A percentile compares a stretch with the other conserved stretches of the same genome.
Conservation (phyloP, 2,797 vertebrate genomes). For the Galaxias olidus region DNA sequence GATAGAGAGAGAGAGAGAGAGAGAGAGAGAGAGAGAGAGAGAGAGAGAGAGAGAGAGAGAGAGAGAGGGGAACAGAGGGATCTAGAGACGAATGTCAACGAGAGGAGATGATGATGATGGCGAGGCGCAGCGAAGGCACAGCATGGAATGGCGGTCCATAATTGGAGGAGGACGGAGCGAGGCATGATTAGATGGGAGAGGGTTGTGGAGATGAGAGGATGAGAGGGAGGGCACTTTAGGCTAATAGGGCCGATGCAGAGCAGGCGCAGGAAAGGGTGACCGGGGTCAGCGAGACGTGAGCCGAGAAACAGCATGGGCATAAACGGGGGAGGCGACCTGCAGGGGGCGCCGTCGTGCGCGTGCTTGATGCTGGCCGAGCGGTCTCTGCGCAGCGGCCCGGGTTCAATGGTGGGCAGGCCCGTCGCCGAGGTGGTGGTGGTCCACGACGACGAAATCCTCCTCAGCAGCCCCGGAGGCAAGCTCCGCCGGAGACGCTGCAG, state of each 20-base stretch:
- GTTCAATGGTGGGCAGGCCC: constrained; percentile 92
- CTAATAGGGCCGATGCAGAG: too few relatives aligned
- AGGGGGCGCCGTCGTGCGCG: constrained; percentile 75
- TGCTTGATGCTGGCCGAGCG: constrained; percentile 91
- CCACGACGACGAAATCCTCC: constrained; percentile 95
- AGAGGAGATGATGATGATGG: neutral
- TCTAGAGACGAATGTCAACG: neutral
- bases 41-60: neutral
- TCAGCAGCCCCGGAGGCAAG: constrained; percentile 87
- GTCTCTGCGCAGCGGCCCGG: constrained; percentile 88
- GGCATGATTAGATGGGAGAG: too few relatives aligned
- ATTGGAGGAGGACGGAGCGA: too few relatives aligned
- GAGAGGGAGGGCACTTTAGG: too few relatives aligned
- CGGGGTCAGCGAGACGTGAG: neutral
- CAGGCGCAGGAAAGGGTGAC: neutral
- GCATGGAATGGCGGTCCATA: too few relatives aligned
- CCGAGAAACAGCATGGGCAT: neutral
- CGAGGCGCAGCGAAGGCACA: too few relatives aligned
- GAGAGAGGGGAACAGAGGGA: neutral
- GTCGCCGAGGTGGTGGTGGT: constrained; percentile 98
- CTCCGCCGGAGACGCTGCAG: constrained; percentile 87
- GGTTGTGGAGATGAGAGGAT: too few relatives aligned
- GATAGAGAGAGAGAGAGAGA: neutral
- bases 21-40: neutral
- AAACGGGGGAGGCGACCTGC: constrained; percentile 64